Evolutionary conservation across 2,888 invertebrate genomes (phyloP).

Genomic region (Anodontia alba): DNA sequence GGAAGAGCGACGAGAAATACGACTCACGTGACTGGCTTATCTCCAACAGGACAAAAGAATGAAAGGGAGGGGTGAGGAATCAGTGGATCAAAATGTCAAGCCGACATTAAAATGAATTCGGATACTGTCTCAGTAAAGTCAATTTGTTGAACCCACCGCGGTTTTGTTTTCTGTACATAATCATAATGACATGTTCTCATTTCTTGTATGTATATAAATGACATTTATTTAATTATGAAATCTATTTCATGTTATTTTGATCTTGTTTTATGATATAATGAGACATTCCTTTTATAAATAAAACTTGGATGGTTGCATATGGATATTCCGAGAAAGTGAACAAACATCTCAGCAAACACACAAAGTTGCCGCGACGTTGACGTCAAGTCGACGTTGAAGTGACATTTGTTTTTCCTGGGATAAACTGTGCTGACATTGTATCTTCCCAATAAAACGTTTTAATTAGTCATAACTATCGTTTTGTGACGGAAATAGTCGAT

Average conservation of each 20-base stretch:
- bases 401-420: no score
- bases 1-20: no score
- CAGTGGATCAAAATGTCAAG: background rate
- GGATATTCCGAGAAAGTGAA: background rate
- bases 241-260: slow-evolving; percentile 5
- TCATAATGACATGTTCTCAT: background rate
- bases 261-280: background rate
- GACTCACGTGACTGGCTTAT: no score
- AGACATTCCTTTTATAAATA: slow-evolving; percentile 12
- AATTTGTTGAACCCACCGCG: slow-evolving; percentile 3
- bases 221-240: background rate
- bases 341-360: no score
- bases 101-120: background rate
- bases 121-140: background rate
- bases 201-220: background rate
- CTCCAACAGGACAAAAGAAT: background rate
- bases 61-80: background rate
- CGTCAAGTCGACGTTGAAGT: no score
- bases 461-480: no score
- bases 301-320: background rate
- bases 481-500: no score
- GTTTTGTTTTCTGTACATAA: slow-evolving; percentile 1
- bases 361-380: no score
- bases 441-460: no score
- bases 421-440: no score